A percentile compares a stretch with the other conserved stretches of the same genome.
Evolutionary conservation across 2,888 invertebrate species (phyloP).

Genomic region (Ormyrus pomaceus): DNA sequence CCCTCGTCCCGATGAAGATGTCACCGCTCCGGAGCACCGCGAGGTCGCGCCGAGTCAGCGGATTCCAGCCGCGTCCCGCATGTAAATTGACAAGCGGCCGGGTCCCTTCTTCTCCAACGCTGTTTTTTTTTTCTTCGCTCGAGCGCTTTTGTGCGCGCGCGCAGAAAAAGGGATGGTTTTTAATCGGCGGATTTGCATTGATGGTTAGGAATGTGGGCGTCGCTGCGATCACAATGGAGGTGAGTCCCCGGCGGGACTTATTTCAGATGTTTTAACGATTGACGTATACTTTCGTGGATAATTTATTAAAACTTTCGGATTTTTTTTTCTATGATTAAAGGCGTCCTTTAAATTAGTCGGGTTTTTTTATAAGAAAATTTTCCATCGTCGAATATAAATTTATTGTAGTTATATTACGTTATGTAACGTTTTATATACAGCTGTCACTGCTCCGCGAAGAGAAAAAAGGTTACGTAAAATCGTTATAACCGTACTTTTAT

Average conservation of each 20-base stretch:
- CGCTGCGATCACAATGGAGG: neutral
- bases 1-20: slow-evolving; percentile 50
- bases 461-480: slow-evolving; percentile 50
- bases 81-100: slow-evolving; percentile 51
- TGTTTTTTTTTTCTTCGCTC: slow-evolving; percentile 13
- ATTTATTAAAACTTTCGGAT: neutral
- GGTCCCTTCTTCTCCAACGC: slow-evolving; percentile 8
- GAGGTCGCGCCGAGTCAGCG: slow-evolving; percentile 66
- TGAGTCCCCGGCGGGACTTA: neutral
- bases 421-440: slow-evolving; percentile 31
- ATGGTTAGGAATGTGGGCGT: slow-evolving; percentile 25
- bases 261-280: neutral
- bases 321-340: no score
- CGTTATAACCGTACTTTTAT: slow-evolving; percentile 44
- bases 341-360: no score
- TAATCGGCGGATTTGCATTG: slow-evolving; percentile 5
- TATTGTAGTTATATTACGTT: slow-evolving; percentile 3
- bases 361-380: neutral
- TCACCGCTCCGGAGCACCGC: slow-evolving; percentile 38
- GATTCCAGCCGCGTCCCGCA: slow-evolving; percentile 62
- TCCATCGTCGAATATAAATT: neutral
- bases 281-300: neutral
- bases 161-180: no score
- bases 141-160: neutral
- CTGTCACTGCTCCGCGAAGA: slow-evolving; percentile 39